Evolutionary conservation across 2,888 invertebrate species (phyloP), one percentile per base, ranked within the genome.

Genomic region (Agonopterix heracliana): DNA sequence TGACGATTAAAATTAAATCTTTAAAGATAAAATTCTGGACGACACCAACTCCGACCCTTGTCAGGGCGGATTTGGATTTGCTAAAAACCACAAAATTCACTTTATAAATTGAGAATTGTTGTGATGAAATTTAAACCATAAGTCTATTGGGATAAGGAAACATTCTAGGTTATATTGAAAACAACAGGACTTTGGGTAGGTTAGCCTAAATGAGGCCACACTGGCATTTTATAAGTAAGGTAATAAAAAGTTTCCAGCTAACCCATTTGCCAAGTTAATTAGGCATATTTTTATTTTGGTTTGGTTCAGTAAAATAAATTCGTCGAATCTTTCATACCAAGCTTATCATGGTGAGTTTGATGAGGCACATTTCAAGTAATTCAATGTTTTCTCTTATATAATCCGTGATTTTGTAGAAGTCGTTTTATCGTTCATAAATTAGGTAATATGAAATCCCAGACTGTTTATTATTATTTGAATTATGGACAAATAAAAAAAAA

Each of bases 51-150:
- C 43, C 41, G 50, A 57, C 56, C 56, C 56, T 51, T 50, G 50
- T 57, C 56, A 57, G 49, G 48, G 44, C 38, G 41, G 46, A 11
- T 53, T 52, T 38, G 45, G 45, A 52, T 49, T 54, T 48, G 44
- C 48, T 50, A 56, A 51, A 53, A 51, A 50, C 36, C 13, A 38
- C 11, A 4, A 38, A 38, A 11, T 11, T 38, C 43, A 42, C 9
- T 11, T 42, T 5, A 10, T 38, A n/a, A 11, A 38, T n/a, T n/a
- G 38, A 38, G 11, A 38, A 4, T 38, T n/a, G 10, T 10, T 38
- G 10, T 38, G 38, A n/a, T n/a, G 2, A 38, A 38, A 38, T 38
- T 38, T 38, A 10, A 38, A 38, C 38, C 38, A n/a, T 38, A 38
- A 26, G 26, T 38, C 38, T n/a, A 11, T 38, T 38, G 44, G 17